Evolutionary conservation across 1,140 invertebrate genomes (phyloP).

Genomic region (Prorops nasuta): DNA sequence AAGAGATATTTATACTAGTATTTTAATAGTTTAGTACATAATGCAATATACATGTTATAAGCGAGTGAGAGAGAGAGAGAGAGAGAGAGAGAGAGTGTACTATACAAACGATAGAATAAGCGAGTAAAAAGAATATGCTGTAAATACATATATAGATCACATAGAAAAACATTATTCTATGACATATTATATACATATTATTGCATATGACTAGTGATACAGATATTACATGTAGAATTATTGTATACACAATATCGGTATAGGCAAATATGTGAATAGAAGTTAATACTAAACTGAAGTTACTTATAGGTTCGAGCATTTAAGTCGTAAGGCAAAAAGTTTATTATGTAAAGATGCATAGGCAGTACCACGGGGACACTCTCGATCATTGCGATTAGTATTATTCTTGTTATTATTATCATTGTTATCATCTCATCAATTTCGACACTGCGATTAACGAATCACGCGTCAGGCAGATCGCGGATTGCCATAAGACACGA

Average conservation of each 20-base stretch:
- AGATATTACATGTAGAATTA: conserved; percentile 34
- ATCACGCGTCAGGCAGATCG: too few species aligned
- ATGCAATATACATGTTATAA: conserved; percentile 26
- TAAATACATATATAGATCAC: conserved; percentile 40
- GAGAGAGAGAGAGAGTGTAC: conserved; percentile 25
- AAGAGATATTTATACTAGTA: conserved; percentile 55
- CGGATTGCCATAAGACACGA: too few species aligned
- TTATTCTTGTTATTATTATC: too few species aligned
- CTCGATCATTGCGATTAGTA: too few species aligned
- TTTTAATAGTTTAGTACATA: conserved; percentile 53
- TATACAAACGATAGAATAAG: conserved; percentile 27
- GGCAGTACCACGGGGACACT: conserved; percentile 35
- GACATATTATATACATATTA: conserved; percentile 33
- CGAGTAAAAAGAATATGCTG: conserved; percentile 29
- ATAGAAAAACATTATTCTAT: conserved; percentile 39
- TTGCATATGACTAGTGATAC: conserved; percentile 34
- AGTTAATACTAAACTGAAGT: conserved; percentile 17
- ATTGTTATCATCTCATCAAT: too few species aligned
- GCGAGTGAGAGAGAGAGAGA: conserved; percentile 6
- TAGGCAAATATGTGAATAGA: conserved; percentile 37
- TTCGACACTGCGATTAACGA: too few species aligned
- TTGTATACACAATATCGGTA: conserved; percentile 42
- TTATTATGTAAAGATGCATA: conserved; percentile 36
- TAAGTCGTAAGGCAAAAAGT: conserved; percentile 25
- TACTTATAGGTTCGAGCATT: conserved; percentile 32